Percentiles rank a stretch among this genome's conserved stretches.
These are phyloP conservation scores for Glyphotaelius pellucidus DNA, from an alignment of 2,888 invertebrate genomes.

Conservation along the genomic window DNA sequence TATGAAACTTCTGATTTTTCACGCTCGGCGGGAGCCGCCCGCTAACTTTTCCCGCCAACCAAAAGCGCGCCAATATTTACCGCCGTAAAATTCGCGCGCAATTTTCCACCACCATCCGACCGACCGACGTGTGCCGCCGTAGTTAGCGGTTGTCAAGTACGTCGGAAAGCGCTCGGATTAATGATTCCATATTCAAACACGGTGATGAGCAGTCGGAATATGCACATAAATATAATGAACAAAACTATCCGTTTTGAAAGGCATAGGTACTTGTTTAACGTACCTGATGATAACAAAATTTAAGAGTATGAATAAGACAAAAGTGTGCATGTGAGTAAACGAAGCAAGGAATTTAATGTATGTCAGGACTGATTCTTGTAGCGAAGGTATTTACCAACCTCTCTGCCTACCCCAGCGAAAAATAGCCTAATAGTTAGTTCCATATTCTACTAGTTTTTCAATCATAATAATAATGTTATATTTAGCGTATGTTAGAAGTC, in stretches of 20 bases:
- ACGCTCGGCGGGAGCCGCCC: constrained; percentile 52
- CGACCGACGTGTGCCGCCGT: neutral
- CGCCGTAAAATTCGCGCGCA: constrained; percentile 44
- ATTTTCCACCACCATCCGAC: constrained; percentile 35
- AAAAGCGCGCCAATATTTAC: constrained; percentile 51
- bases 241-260: neutral
- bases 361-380: no score
- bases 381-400: no score
- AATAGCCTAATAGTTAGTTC: no score
- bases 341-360: no score
- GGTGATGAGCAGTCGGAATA: neutral
- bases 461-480: no score
- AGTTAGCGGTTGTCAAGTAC: neutral
- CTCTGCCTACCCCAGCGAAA: no score
- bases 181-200: constrained; percentile 35
- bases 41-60: constrained; percentile 50
- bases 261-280: neutral
- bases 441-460: no score
- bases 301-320: no score
- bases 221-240: neutral
- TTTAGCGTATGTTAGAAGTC: no score
- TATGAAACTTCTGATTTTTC: constrained; percentile 58
- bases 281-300: neutral
- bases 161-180: constrained; percentile 25
- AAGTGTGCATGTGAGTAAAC: no score